A percentile compares a stretch with the other conserved stretches of the same genome.
phyloP scores from a whole-genome alignment of 2,797 vertebrate species.

The Phataginus tetradactyla region DNA sequence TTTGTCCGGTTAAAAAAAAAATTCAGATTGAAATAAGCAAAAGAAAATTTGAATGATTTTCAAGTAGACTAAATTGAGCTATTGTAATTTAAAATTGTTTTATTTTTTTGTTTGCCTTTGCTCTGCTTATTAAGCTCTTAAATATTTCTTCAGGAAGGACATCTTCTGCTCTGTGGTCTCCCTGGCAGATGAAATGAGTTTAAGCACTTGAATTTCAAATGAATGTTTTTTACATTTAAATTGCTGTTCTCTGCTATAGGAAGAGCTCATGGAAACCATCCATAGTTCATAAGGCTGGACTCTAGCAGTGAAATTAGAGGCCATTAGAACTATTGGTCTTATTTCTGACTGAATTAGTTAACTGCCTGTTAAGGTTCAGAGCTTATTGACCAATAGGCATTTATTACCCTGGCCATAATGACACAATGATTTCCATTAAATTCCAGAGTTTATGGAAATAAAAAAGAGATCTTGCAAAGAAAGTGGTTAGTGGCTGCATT shows the following conservation, averaged over 20 bases:
- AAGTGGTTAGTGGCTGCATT: conserved; percentile 70
- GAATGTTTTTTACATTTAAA: conserved; percentile 66
- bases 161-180: conserved; percentile 54
- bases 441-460: conserved; percentile 73
- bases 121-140: conserved; percentile 21
- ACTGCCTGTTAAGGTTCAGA: conserved; percentile 79
- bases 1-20: conserved; percentile 8
- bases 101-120: conserved; percentile 60
- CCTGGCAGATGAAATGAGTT: conserved; percentile 42
- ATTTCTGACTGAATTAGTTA: conserved; percentile 77
- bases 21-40: conserved; percentile 50
- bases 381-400: conserved; percentile 78
- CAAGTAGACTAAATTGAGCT: conserved; percentile 10
- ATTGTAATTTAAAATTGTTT: conserved; percentile 9
- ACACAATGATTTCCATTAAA: conserved; percentile 77
- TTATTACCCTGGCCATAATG: conserved; percentile 73
- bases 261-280: conserved; percentile 63
- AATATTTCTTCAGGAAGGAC: conserved; percentile 59
- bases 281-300: conserved; percentile 67
- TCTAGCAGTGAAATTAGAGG: conserved; percentile 72
- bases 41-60: conserved; percentile 64
- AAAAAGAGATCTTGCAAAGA: conserved; percentile 74
- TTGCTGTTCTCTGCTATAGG: conserved; percentile 59
- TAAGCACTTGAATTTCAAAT: conserved; percentile 71
- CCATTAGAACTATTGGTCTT: conserved; percentile 77